Evolutionary conservation across 2,797 vertebrate genomes (phyloP), one percentile per base, ranked within the genome.

Genomic region (Threskiornis aethiopicus): DNA sequence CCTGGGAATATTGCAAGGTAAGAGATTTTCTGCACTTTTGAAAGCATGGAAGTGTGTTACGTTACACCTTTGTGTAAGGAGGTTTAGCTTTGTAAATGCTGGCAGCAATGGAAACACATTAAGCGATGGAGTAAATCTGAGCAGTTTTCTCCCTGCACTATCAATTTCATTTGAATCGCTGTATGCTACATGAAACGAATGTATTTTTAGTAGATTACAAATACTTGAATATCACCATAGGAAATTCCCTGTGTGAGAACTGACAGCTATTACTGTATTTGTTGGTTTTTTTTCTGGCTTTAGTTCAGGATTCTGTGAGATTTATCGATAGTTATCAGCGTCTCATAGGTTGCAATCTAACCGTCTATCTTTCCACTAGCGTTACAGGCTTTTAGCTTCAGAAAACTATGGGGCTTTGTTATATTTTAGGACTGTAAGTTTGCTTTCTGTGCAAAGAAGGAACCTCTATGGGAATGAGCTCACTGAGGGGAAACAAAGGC

Each of bases 1-100:
- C 88, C 97, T 29, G 90, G 96, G 55, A 97, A 97, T 86, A 80
- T 96, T 84, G 84, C 96, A 90, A 98, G 98, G 98, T 98, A 98
- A 97, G 98, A 96, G 7, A 21, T 80, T 73, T 89, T 92, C 31
- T 93, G 58, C 21, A 0, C 39, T 87, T 95, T 65, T 33, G 54
- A 33, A 78, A 79, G 52, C 59, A 4, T 1, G 20, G 37, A 12
- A 87, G n/a, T 41, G 39, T 35, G 69, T 16, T 58, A 67, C 16
- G n/a, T 59, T 87, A 8, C 7, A 59, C 52, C 91, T 81, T 42
- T 19, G 57, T 44, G 35, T 26, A 2, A 19, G n/a, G 1, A 42
- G 33, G 41, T 37, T 78, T 17, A 72, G 57, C 31, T 57, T 41
- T 61, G 42, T n/a, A 14, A 73, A 7, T 1, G 19, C 58, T 26